Percentiles rank a stretch among this genome's conserved stretches.
These are phyloP conservation scores for Heliconius congener DNA, from an alignment of 1,140 invertebrate genomes.

Conservation along the genomic window DNA sequence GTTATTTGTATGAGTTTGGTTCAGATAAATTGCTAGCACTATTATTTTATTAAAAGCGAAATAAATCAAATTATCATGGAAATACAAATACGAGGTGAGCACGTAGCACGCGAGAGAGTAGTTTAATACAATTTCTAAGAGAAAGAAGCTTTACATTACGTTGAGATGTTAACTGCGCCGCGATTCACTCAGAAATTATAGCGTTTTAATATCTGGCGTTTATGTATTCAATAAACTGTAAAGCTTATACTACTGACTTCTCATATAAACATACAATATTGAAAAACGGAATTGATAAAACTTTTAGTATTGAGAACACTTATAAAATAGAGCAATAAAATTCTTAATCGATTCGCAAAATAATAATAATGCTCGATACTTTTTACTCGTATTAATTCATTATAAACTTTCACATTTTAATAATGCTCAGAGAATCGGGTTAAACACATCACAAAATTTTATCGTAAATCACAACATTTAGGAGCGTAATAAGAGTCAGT, in stretches of 20 bases:
- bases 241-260: constrained; percentile 20
- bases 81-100: constrained; percentile 45
- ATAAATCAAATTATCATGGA: constrained; percentile 46
- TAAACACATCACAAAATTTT: constrained; percentile 27
- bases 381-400: constrained; percentile 22
- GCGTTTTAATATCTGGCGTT: constrained; percentile 34
- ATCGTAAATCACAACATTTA: constrained; percentile 29
- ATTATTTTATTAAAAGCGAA: constrained; percentile 50
- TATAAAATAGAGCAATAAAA: constrained; percentile 35
- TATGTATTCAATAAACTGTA: constrained; percentile 28
- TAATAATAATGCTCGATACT: constrained; percentile 13
- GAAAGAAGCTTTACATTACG: constrained; percentile 45
- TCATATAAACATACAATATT: constrained; percentile 15
- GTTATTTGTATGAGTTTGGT: constrained; percentile 25
- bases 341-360: constrained; percentile 30
- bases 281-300: constrained; percentile 24
- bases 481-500: constrained; percentile 20
- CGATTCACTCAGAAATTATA: constrained; percentile 38
- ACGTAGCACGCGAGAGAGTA: constrained; percentile 59
- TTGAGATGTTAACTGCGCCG: constrained; percentile 34
- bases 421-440: constrained; percentile 24
- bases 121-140: constrained; percentile 49
- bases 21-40: constrained; percentile 21
- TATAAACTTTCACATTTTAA: constrained; percentile 33
- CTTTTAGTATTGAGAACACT: constrained; percentile 31